Base-by-base conservation (phyloP, 2,888 invertebrate species). In the Melanostoma scalare region DNA sequence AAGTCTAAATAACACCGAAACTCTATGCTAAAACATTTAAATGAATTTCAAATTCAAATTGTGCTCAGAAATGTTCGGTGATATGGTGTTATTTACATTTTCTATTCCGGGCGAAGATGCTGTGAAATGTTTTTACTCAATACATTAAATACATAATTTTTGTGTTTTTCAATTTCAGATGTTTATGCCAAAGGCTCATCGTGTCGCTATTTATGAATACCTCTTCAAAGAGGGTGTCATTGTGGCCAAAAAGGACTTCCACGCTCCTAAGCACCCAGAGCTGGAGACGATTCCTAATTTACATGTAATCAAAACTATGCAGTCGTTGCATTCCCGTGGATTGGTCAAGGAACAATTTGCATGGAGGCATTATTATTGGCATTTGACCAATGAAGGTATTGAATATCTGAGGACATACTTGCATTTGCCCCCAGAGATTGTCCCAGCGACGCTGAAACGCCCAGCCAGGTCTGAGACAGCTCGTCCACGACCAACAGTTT, bases 111-210 rank as follows among this genome's bases (percentile, higher is more conserved):
- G 50, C 36, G 40, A n/a, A 58, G 35, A 67, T 38, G 65, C 60
- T 53, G 61, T 78, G 53, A 48, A 65, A 74, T 68, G 8, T 55
- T n/a, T 48, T 46, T 6, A 33, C 10, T 30, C 2, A 44, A 46
- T 30, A 44, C 20, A 33, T 38, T 53, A 72, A 20, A 63, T 82
- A 60, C 5, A 86, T 48, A 86, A 81, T 69, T 52, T 79, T 77
- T 20, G 20, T 20, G 20, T 81, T 82, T 84, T 87, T 77, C 85
- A 77, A 92, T 92, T 90, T 92, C 98, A 96, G 92, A 99, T 99
- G 99, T 98, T 99, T 97, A 99, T 99, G 98, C 98, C 99, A 89
- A 99, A 99, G 94, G 96, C 97, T 93, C 98, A 98, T 92, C 95
- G 98, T 90, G 96, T 97, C 88, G 93, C 96, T 88, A 99, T 99